Percentiles rank a stretch among this genome's conserved stretches.
Evolutionary conservation across 2,113 vertebrate species (phyloP).

Genomic region (Chroicocephalus ridibundus): DNA sequence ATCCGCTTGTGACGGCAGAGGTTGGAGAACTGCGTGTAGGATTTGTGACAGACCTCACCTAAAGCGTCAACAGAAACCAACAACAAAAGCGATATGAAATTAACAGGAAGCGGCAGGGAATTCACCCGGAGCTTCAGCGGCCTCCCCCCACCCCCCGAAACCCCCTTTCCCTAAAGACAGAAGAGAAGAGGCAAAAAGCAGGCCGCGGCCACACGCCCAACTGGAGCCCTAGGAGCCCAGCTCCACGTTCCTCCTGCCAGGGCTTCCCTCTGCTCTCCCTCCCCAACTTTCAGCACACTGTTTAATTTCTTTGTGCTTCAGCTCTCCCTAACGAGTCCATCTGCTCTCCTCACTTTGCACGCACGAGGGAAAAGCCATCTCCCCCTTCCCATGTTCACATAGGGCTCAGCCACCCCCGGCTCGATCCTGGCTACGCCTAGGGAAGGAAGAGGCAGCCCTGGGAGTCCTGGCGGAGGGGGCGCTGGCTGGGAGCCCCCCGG

Average conservation of each 20-base stretch:
- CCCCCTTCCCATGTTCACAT: fast-evolving
- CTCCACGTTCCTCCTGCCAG: background rate
- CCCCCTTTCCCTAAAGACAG: too few relatives aligned
- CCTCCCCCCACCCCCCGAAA: fast-evolving
- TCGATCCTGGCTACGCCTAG: fast-evolving
- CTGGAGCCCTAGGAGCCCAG: background rate
- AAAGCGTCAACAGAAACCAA: conserved; percentile 74
- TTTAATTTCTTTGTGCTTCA: too few relatives aligned
- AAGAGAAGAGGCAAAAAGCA: background rate
- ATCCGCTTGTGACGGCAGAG: conserved; percentile 99
- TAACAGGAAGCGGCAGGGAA: background rate
- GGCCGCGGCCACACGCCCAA: fast-evolving
- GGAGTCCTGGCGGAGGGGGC: background rate
- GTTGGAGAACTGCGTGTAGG: conserved; percentile 99
- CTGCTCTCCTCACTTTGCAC: background rate
- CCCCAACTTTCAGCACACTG: fast-evolving
- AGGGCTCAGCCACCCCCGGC: background rate
- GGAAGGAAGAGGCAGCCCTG: background rate
- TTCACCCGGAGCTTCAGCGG: fast-evolving
- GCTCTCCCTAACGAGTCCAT: fast-evolving
- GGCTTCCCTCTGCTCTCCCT: background rate
- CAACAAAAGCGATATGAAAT: conserved; percentile 64
- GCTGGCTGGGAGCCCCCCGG: background rate
- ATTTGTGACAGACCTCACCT: conserved; percentile 99
- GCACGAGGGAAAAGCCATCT: background rate